A percentile compares a stretch with the other conserved stretches of the same genome.
These are phyloP conservation scores for Onchidella celtica DNA, from an alignment of 2,888 invertebrate genomes.

Conservation along the genomic window DNA sequence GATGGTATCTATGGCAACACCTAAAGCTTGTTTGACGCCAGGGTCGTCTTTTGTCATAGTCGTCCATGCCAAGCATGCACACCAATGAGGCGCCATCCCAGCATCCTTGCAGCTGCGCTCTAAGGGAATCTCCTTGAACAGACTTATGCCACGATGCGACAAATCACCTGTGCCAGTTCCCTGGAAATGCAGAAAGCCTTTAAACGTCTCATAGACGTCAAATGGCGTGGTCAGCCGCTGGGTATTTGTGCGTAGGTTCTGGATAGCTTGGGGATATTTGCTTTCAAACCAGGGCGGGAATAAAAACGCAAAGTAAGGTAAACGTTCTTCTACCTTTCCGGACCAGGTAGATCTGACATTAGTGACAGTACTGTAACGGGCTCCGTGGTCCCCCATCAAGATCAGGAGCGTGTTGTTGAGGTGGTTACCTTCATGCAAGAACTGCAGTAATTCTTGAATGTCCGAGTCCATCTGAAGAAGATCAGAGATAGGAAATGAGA, in stretches of 20 bases:
- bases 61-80: constrained; percentile 92
- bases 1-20: constrained; percentile 24
- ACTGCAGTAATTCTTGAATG: constrained; percentile 82
- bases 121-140: constrained; percentile 81
- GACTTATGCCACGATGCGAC: constrained; percentile 67
- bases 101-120: constrained; percentile 92
- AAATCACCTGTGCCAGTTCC: constrained; percentile 40
- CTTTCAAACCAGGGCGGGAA: constrained; percentile 87
- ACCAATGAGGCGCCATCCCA: constrained; percentile 96
- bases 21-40: constrained; percentile 83
- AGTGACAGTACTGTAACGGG: constrained; percentile 88
- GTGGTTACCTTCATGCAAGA: constrained; percentile 83
- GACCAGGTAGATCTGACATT: constrained; percentile 90
- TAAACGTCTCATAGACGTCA: constrained; percentile 90
- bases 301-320: constrained; percentile 91
- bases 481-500: neutral
- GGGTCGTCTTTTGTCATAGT: constrained; percentile 83
- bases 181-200: constrained; percentile 84
- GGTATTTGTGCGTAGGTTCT: constrained; percentile 84
- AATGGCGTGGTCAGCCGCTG: constrained; percentile 91
- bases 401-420: constrained; percentile 90
- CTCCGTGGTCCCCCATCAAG: constrained; percentile 94
- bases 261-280: constrained; percentile 83
- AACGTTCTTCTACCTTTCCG: constrained; percentile 93
- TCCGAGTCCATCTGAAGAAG: constrained; percentile 85